Percentiles rank a stretch among this genome's conserved stretches.
phyloP scores from a whole-genome alignment of 2,888 invertebrate genomes.

The Stratiomys singularior region DNA sequence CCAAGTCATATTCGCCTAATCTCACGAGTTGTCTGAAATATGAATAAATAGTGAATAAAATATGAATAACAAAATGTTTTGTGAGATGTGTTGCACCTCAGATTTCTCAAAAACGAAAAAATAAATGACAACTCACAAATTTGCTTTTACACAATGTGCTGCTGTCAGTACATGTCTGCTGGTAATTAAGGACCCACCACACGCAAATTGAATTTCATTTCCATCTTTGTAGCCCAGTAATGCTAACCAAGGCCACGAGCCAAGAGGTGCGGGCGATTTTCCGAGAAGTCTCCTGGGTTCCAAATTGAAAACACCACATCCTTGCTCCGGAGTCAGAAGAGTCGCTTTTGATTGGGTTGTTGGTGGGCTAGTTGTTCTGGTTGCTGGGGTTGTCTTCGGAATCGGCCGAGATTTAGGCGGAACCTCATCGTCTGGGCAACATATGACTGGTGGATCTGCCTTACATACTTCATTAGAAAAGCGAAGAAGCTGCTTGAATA shows the following conservation, averaged over 20 bases:
- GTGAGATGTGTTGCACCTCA: no score
- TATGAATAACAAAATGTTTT: no score
- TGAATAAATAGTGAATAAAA: no score
- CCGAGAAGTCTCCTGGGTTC: constrained; percentile 70
- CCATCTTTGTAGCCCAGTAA: constrained; percentile 74
- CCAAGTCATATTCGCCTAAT: constrained; percentile 78
- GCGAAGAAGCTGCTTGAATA: constrained; percentile 56
- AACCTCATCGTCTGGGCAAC: constrained; percentile 57
- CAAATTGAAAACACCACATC: constrained; percentile 69
- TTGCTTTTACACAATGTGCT: constrained; percentile 51
- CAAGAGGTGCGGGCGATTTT: constrained; percentile 74
- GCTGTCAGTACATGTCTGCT: constrained; percentile 73
- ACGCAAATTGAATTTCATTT: constrained; percentile 61
- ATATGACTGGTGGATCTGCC: constrained; percentile 55
- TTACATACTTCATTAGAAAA: constrained; percentile 59
- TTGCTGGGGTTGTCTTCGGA: not conserved
- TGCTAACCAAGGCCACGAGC: constrained; percentile 84
- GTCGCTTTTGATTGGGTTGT: constrained; percentile 50
- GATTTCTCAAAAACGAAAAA: no score
- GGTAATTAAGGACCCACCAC: constrained; percentile 68
- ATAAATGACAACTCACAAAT: constrained; percentile 52
- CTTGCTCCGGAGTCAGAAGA: constrained; percentile 63
- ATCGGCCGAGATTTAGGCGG: not conserved
- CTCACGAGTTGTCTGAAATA: constrained; percentile 72
- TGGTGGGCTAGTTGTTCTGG: not conserved